Conservation (phyloP, 2,797 vertebrate species). For the Synanceia verrucosa region DNA sequence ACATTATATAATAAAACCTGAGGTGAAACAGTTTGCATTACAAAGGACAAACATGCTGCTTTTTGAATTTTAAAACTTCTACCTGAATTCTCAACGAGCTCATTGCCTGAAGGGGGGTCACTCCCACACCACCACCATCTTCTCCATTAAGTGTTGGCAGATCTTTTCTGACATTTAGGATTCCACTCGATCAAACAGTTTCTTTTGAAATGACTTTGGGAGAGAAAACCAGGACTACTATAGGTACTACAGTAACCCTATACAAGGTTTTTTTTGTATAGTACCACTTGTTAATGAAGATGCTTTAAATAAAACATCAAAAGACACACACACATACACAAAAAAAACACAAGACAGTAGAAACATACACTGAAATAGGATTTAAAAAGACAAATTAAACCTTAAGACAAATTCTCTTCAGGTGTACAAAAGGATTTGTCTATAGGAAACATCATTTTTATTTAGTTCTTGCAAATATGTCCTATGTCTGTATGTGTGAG, state of each 20-base stretch:
- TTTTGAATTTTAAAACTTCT: conserved; percentile 15
- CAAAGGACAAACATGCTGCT: background rate
- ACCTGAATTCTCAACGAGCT: background rate
- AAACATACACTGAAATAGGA: background rate
- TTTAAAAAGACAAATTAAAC: background rate
- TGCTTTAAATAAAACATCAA: background rate
- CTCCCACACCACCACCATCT: background rate
- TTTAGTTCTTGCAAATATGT: too few relatives aligned
- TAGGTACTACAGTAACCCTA: too few relatives aligned
- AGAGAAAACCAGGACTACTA: background rate
- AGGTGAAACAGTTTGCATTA: background rate
- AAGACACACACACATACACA: background rate
- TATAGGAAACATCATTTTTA: background rate
- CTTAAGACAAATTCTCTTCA: background rate
- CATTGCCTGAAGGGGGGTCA: conserved; percentile 1
- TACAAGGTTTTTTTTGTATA: background rate
- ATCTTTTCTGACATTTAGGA: conserved; percentile 8
- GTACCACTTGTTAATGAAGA: background rate
- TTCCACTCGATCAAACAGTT: conserved; percentile 1
- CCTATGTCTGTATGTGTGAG: too few relatives aligned
- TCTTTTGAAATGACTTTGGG: background rate
- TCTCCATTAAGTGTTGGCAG: background rate
- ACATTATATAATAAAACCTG: background rate
- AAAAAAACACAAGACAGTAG: background rate
- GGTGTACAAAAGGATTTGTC: background rate